Base-by-base conservation (phyloP, 2,113 vertebrate species). In the Xiphorhynchus elegans region DNA sequence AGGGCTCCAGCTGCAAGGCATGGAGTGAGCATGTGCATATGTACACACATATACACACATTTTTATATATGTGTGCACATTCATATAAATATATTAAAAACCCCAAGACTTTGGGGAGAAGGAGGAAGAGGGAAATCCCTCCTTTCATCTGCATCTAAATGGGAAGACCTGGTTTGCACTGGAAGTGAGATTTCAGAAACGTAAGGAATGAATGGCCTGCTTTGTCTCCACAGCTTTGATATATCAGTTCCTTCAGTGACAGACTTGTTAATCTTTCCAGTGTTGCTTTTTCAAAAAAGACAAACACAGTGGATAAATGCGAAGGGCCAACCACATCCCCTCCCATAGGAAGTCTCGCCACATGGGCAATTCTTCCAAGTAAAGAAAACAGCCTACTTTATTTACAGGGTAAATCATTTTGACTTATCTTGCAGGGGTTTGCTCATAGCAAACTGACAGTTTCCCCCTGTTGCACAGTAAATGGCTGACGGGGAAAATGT, bases 341-440 rank as follows among this genome's bases (percentile, higher is more conserved):
- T 97, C 97, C 97, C 97, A 96, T 97, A 98, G 96, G 96, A 97
- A 97, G 96, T 97, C 95, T 97, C 97, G 53, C 97, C 96, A 97
- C 97, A 97, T 97, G 97, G 96, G 97, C 97, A 96, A 96, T 97
- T 98, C 97, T 96, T 96, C 95, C 90, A 94, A 97, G 97, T 90
- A 97, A 97, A 97, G 96, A 97, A 98, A 98, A 98, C 96, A 97
- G 90, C 95, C 89, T 96, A 90, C 96, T 97, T 97, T 97, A 97
- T 98, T 98, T 98, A 97, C 96, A 97, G 95, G 96, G 96, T 97
- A 98, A 97, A 98, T 98, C 97, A 97, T 97, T 97, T 96, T 97
- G 97, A 97, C 97, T 97, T 97, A 97, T 96, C 96, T 98, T 96
- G 91, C 95, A 96, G 95, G 82, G 95, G 89, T 93, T 97, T 95